Conservation (phyloP, 2,888 invertebrate genomes). For the Psylliodes chrysocephalus region DNA sequence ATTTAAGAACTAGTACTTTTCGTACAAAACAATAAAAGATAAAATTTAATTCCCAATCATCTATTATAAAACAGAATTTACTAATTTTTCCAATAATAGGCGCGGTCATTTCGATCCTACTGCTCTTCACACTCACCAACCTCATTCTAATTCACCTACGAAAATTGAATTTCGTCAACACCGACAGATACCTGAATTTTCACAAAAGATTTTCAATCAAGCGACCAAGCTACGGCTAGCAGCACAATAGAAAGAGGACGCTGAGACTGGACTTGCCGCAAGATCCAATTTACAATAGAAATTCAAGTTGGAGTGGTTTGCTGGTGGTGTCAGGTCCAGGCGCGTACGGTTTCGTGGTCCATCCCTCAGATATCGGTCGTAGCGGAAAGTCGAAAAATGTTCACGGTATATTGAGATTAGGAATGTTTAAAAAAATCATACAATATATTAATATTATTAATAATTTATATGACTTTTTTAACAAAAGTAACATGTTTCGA, state of each 20-base stretch:
- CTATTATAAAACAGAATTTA: too few species aligned
- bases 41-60: too few species aligned
- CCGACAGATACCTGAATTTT: slow-evolving; percentile 32
- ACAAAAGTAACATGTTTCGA: too few species aligned
- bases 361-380: not conserved
- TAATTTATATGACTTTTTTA: too few species aligned
- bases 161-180: slow-evolving; percentile 22
- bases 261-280: slow-evolving; percentile 27
- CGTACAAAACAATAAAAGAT: too few species aligned
- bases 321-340: slow-evolving; percentile 31
- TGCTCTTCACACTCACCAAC: not conserved
- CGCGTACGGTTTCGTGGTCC: not conserved
- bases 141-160: slow-evolving; percentile 10
- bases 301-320: slow-evolving; percentile 40
- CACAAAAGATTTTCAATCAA: slow-evolving; percentile 42
- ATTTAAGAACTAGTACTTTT: too few species aligned
- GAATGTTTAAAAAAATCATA: too few species aligned
- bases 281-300: slow-evolving; percentile 44
- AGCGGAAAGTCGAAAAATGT: too few species aligned
- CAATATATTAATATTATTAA: too few species aligned
- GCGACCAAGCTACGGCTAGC: slow-evolving; percentile 2
- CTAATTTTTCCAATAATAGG: not conserved
- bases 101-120: not conserved
- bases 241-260: slow-evolving; percentile 30
- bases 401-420: too few species aligned